phyloP scores from a whole-genome alignment of 2,888 invertebrate genomes.

The Malthinus flaveolus region DNA sequence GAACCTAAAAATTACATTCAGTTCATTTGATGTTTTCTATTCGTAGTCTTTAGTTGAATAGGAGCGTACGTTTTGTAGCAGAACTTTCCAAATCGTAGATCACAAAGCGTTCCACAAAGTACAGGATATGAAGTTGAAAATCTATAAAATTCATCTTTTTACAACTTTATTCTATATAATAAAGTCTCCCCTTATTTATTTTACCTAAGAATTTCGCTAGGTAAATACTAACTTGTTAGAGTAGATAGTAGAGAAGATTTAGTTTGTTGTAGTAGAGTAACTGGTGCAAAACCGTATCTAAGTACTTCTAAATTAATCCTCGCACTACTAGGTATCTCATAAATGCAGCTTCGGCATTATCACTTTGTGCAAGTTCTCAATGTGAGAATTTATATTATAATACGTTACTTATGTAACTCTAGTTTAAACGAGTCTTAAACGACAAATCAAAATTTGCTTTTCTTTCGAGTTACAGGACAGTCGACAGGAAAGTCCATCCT shows the following conservation, averaged over 20 bases:
- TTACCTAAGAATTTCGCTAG: no score
- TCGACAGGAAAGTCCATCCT: no score
- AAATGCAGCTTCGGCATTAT: conserved; percentile 21
- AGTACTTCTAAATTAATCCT: conserved; percentile 24
- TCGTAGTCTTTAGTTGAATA: background rate
- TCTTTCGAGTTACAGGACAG: no score
- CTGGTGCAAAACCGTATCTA: conserved; percentile 15
- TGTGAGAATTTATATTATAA: no score
- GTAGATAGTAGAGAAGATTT: no score
- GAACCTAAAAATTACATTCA: conserved; percentile 3
- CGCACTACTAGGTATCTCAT: conserved; percentile 10
- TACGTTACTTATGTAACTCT: no score
- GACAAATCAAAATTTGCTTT: no score
- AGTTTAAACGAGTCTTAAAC: no score
- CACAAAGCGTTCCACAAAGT: conserved; percentile 14
- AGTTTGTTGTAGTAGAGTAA: no score
- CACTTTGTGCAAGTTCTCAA: conserved; percentile 18
- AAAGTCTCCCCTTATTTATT: no score
- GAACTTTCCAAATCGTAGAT: conserved; percentile 15
- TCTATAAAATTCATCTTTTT: conserved; percentile 1
- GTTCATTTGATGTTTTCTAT: conserved; percentile 6
- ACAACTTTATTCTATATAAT: background rate
- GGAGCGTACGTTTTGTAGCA: background rate
- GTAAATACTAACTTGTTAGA: conserved; percentile 1
- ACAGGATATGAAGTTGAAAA: conserved; percentile 12